A percentile compares a stretch with the other conserved stretches of the same genome.
Evolutionary conservation across 2,797 vertebrate genomes (phyloP).

Genomic region (Microctenopoma stevenorrisi): DNA sequence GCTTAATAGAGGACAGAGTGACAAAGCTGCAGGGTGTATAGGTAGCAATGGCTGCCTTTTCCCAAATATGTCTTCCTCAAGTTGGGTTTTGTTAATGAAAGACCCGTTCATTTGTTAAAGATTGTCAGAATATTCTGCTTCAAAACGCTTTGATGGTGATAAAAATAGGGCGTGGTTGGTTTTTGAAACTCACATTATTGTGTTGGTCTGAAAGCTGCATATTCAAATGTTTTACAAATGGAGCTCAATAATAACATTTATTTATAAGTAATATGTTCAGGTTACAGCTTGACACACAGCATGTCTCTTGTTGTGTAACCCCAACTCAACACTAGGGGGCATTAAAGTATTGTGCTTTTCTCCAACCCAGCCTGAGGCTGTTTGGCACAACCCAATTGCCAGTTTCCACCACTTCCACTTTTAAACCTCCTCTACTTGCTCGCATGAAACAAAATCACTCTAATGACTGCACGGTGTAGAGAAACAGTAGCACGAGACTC

Average conservation of each 20-base stretch:
- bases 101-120: neutral
- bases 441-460: conserved; percentile 58
- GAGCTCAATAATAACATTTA: neutral
- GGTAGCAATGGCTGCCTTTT: conserved; percentile 36
- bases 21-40: conserved; percentile 32
- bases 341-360: conserved; percentile 51
- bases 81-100: conserved; percentile 10
- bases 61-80: conserved; percentile 17
- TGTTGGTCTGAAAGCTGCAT: neutral
- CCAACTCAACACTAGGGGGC: conserved; percentile 70
- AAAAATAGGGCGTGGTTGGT: neutral
- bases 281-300: neutral
- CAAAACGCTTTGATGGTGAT: neutral
- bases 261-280: neutral
- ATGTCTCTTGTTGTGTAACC: neutral
- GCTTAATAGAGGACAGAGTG: conserved; percentile 49
- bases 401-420: conserved; percentile 62
- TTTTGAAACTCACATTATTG: neutral
- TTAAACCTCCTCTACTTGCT: conserved; percentile 45
- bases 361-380: conserved; percentile 15
- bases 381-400: conserved; percentile 33
- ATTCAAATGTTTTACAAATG: neutral
- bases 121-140: neutral
- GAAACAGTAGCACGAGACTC: conserved; percentile 23
- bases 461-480: conserved; percentile 57